phyloP scores from a whole-genome alignment of 2,888 invertebrate genomes.

The Ligdia adustata region DNA sequence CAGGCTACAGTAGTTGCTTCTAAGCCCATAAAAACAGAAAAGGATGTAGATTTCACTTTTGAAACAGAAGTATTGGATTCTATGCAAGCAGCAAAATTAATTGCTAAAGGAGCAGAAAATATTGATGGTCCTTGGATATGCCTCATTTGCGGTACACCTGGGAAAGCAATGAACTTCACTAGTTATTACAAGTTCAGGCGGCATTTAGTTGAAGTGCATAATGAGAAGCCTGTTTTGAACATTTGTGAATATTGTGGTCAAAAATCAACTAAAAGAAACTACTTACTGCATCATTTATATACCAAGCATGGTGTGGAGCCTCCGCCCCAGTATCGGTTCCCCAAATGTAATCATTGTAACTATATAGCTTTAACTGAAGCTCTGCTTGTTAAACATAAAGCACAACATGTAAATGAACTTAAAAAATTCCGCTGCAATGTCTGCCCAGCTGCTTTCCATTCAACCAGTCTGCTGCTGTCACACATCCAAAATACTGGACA shows the following conservation, averaged over 20 bases:
- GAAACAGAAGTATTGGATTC: conserved; percentile 84
- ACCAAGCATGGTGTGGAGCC: conserved; percentile 91
- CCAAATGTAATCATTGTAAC: conserved; percentile 90
- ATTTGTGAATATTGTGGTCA: conserved; percentile 95
- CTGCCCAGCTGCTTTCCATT: conserved; percentile 81
- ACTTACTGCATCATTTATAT: conserved; percentile 90
- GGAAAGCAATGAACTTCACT: conserved; percentile 88
- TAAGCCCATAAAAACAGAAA: conserved; percentile 46
- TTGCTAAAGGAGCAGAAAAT: conserved; percentile 85
- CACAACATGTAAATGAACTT: conserved; percentile 79
- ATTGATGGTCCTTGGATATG: conserved; percentile 92
- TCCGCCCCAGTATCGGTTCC: conserved; percentile 88
- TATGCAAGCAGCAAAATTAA: conserved; percentile 85
- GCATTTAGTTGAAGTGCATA: conserved; percentile 92
- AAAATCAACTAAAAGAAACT: conserved; percentile 88
- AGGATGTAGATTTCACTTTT: conserved; percentile 60
- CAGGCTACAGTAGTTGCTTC: conserved; percentile 39
- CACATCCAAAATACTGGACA: conserved; percentile 85
- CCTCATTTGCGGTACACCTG: conserved; percentile 88
- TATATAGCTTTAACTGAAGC: conserved; percentile 90
- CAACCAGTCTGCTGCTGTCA: conserved; percentile 62
- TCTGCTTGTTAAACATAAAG: conserved; percentile 88
- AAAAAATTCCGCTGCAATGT: conserved; percentile 73
- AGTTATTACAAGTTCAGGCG: conserved; percentile 91
- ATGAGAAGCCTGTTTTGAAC: conserved; percentile 89